A percentile compares a stretch with the other conserved stretches of the same genome.
These are phyloP conservation scores for Chrysolina haemoptera DNA, from an alignment of 2,888 invertebrate species.

Conservation along the genomic window DNA sequence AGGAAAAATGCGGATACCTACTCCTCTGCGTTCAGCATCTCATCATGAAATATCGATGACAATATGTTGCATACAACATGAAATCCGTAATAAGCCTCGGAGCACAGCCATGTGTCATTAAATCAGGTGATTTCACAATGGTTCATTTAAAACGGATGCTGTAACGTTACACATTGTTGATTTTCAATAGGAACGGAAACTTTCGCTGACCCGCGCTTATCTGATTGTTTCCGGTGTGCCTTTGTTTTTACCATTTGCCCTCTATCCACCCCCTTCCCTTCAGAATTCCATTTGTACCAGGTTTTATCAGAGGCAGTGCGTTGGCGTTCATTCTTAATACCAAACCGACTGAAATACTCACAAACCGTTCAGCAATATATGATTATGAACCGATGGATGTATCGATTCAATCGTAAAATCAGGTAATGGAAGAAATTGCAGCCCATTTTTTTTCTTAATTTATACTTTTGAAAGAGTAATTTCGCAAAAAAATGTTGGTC, in stretches of 20 bases:
- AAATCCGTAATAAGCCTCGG: slow-evolving; percentile 18
- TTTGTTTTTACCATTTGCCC: slow-evolving; percentile 47
- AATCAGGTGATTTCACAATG: slow-evolving; percentile 58
- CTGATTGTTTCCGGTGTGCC: slow-evolving; percentile 65
- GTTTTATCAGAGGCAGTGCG: slow-evolving; percentile 2
- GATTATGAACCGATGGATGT: no score
- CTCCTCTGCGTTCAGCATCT: not conserved
- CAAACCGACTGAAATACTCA: not conserved
- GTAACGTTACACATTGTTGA: slow-evolving; percentile 68
- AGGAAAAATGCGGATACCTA: no score
- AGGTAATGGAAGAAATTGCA: no score
- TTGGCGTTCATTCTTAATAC: not conserved
- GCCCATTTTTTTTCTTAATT: no score
- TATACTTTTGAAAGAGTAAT: no score
- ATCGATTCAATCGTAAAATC: no score
- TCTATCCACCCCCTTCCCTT: not conserved
- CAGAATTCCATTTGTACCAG: slow-evolving; percentile 10
- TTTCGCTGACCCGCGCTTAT: slow-evolving; percentile 68
- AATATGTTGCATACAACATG: slow-evolving; percentile 11
- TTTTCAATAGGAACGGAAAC: slow-evolving; percentile 70
- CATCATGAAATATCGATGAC: slow-evolving; percentile 1
- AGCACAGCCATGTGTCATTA: slow-evolving; percentile 44
- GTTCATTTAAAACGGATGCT: slow-evolving; percentile 65
- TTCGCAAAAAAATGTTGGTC: no score
- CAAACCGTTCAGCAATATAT: not conserved